Evolutionary conservation across 2,888 invertebrate species (phyloP).

Genomic region (Stenichneumon culpator): DNA sequence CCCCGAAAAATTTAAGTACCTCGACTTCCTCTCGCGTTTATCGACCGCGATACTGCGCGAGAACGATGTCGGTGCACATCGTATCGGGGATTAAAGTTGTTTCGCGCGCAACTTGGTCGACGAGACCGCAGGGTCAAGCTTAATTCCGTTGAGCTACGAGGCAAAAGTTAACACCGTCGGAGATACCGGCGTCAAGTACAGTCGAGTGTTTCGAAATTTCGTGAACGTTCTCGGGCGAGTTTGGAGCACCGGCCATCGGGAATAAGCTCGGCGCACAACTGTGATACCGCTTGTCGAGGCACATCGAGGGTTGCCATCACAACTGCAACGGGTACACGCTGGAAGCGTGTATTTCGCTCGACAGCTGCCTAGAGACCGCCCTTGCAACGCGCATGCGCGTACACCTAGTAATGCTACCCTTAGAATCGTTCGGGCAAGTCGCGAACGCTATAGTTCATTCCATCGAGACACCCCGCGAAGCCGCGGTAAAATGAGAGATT

Average conservation of each 20-base stretch:
- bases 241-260: conserved; percentile 57
- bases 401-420: conserved; percentile 8
- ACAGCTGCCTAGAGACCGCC: conserved; percentile 33
- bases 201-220: conserved; percentile 46
- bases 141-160: background rate
- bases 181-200: conserved; percentile 51
- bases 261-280: conserved; percentile 44
- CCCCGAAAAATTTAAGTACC: background rate
- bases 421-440: conserved; percentile 9
- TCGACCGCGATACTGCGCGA: background rate
- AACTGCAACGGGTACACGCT: conserved; percentile 72
- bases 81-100: background rate
- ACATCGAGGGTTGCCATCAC: conserved; percentile 76
- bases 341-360: conserved; percentile 44
- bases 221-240: conserved; percentile 29
- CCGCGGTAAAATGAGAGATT: background rate
- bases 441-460: background rate
- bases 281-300: conserved; percentile 57
- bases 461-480: background rate
- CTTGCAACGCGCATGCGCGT: conserved; percentile 36
- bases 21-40: background rate
- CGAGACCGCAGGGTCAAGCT: background rate
- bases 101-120: background rate
- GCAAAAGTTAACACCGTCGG: conserved; percentile 26
- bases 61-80: background rate